Conservation (phyloP, 2,797 vertebrate species). For the Acanthurus lineatus region DNA sequence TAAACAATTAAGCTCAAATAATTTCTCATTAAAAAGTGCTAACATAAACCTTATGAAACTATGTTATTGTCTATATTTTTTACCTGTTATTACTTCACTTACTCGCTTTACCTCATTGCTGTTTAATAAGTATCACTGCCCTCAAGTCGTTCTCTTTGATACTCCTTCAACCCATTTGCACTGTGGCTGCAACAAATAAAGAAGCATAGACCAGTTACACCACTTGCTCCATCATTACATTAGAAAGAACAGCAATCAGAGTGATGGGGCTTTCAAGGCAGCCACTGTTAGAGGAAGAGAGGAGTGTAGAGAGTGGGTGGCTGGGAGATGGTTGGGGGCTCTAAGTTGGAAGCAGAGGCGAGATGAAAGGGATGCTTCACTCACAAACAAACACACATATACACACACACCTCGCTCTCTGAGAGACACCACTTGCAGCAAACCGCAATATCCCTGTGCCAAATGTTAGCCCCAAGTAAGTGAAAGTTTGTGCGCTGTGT, state of each 20-base stretch:
- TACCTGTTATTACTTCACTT: background rate
- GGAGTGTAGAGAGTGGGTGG: constrained; percentile 34
- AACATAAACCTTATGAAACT: background rate
- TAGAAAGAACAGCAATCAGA: constrained; percentile 53
- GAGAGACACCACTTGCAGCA: constrained; percentile 32
- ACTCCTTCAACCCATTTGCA: constrained; percentile 8
- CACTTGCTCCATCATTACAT: constrained; percentile 57
- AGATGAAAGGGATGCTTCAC: constrained; percentile 66
- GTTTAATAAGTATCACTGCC: background rate
- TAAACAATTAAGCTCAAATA: background rate
- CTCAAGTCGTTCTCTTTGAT: constrained; percentile 16
- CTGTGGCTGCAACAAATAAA: constrained; percentile 50
- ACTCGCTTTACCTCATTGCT: background rate
- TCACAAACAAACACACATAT: constrained; percentile 19
- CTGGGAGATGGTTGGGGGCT: background rate
- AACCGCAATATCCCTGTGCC: constrained; percentile 55
- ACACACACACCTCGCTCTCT: constrained; percentile 16
- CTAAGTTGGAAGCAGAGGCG: constrained; percentile 35
- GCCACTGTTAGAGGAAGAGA: constrained; percentile 43
- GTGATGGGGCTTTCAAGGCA: constrained; percentile 49
- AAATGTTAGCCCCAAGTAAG: constrained; percentile 66
- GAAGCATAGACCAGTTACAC: constrained; percentile 17
- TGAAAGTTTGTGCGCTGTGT: constrained; percentile 50
- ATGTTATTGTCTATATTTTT: background rate
- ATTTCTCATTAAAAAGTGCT: background rate